These are phyloP conservation scores for Trachemys scripta DNA, from an alignment of 2,113 vertebrate species.

Conservation along the genomic window DNA sequence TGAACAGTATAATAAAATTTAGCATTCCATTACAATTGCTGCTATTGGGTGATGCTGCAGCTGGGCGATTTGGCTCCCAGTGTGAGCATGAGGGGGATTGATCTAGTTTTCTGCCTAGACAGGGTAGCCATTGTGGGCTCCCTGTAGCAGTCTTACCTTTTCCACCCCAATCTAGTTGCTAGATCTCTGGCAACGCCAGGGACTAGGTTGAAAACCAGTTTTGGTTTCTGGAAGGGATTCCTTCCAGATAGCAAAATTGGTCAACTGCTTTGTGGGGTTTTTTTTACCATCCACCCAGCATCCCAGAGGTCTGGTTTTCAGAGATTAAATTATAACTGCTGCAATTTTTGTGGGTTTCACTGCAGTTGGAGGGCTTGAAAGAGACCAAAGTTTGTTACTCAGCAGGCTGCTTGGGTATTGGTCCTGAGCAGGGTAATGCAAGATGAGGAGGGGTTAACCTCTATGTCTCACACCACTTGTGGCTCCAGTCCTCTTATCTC, in stretches of 20 bases:
- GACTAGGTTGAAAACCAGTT: neutral
- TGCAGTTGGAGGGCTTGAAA: neutral
- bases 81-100: neutral
- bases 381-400: neutral
- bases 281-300: neutral
- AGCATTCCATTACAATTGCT: neutral
- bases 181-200: neutral
- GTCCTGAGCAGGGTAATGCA: neutral
- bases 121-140: neutral
- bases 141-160: neutral
- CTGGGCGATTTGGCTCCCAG: neutral
- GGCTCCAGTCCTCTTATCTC: neutral
- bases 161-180: neutral
- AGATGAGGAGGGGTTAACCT: neutral
- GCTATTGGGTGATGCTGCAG: neutral
- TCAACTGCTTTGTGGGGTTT: neutral
- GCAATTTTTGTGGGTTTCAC: neutral
- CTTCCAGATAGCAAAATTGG: neutral
- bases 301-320: neutral
- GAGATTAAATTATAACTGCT: neutral
- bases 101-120: neutral
- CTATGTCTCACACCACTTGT: neutral
- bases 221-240: neutral
- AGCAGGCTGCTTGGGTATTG: rapidly evolving
- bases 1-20: neutral